phyloP scores from a whole-genome alignment of 2,797 vertebrate genomes.

The Poeciliopsis presidionis region DNA sequence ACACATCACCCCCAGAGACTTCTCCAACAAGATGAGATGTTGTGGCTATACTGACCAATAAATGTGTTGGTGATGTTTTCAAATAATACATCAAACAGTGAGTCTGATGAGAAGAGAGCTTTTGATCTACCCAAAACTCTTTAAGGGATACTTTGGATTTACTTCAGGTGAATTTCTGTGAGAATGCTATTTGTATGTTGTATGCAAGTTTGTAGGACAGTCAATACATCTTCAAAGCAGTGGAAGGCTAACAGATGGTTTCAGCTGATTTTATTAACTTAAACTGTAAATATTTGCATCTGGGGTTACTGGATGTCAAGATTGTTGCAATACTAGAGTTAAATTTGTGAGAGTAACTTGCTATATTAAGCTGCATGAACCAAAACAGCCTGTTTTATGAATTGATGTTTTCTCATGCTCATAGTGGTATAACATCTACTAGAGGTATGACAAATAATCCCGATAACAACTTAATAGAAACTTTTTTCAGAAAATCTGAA shows the following conservation, averaged over 20 bases:
- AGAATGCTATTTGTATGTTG: background rate
- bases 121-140: slow-evolving; percentile 1
- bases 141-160: background rate
- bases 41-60: slow-evolving; percentile 13
- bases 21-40: slow-evolving; percentile 24
- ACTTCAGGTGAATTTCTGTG: background rate
- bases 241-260: background rate
- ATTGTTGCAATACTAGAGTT: background rate
- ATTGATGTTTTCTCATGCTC: background rate
- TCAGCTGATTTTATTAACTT: background rate
- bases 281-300: background rate
- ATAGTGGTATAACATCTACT: background rate
- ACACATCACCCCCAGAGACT: slow-evolving; percentile 33
- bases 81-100: slow-evolving; percentile 17
- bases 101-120: background rate
- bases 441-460: background rate
- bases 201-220: background rate
- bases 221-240: background rate
- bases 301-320: background rate
- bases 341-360: background rate
- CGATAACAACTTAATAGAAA: background rate
- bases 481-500: background rate
- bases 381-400: background rate
- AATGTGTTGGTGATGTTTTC: slow-evolving; percentile 28
- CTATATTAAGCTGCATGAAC: background rate